Percentiles rank a stretch among this genome's conserved stretches.
Evolutionary conservation across 2,888 invertebrate species (phyloP).

Genomic region (Dexiosoma caninum): DNA sequence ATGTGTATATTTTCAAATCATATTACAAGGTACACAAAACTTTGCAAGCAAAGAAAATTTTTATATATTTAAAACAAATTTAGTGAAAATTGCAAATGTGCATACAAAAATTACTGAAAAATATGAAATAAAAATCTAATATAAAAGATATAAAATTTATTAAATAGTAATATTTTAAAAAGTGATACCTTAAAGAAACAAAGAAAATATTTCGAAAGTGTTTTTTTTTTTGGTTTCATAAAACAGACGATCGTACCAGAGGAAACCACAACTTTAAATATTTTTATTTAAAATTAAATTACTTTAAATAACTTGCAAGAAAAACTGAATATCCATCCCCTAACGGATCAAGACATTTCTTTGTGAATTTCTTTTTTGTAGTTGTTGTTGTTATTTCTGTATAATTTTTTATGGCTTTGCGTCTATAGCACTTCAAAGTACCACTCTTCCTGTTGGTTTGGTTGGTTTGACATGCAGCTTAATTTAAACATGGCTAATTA

Average conservation of each 20-base stretch:
- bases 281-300: neutral
- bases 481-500: constrained; percentile 59
- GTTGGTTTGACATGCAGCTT: constrained; percentile 34
- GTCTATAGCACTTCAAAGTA: constrained; percentile 35
- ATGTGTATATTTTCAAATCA: constrained; percentile 56
- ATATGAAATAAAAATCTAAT: neutral
- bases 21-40: constrained; percentile 58
- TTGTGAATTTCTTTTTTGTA: constrained; percentile 49
- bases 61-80: neutral
- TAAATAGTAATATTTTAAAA: neutral
- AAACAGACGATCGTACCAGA: neutral
- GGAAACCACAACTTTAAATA: neutral
- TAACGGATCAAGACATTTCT: constrained; percentile 37
- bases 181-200: neutral
- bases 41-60: constrained; percentile 14
- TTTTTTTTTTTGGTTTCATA: no score
- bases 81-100: constrained; percentile 25
- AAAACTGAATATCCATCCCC: neutral
- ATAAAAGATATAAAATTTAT: neutral
- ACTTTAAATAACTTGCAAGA: neutral
- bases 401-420: constrained; percentile 1
- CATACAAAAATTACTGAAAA: neutral
- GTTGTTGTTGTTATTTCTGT: no score
- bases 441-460: constrained; percentile 39
- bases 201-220: neutral